These are phyloP conservation scores for Monoplex corrugatus DNA, from an alignment of 2,888 invertebrate species.

Conservation along the genomic window DNA sequence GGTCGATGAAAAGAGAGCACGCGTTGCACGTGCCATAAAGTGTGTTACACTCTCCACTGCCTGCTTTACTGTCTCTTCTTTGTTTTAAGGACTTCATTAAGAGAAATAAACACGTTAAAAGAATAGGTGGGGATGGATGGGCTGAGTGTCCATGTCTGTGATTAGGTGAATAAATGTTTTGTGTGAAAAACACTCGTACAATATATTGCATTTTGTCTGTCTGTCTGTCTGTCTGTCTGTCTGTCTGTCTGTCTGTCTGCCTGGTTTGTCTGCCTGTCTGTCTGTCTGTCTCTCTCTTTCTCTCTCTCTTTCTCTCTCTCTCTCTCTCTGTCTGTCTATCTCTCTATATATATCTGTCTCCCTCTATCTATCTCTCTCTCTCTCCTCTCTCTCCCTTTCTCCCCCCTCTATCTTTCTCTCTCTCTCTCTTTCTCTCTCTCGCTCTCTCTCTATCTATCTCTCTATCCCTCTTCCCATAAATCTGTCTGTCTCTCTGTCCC, in stretches of 20 bases:
- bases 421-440: background rate
- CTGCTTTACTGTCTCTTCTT: too few relatives aligned
- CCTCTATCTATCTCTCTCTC: background rate
- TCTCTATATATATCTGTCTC: background rate
- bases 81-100: too few relatives aligned
- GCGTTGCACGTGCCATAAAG: too few relatives aligned
- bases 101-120: too few relatives aligned
- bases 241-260: background rate
- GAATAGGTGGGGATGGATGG: too few relatives aligned
- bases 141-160: too few relatives aligned
- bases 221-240: background rate
- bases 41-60: too few relatives aligned
- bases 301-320: background rate
- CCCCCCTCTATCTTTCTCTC: background rate
- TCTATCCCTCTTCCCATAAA: background rate
- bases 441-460: slow-evolving; percentile 3
- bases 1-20: too few relatives aligned
- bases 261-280: background rate
- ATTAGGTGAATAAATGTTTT: too few relatives aligned
- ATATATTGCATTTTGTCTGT: background rate
- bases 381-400: too few relatives aligned
- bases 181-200: too few relatives aligned
- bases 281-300: background rate
- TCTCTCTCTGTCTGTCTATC: background rate
- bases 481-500: too few relatives aligned